phyloP scores from a whole-genome alignment of 2,888 invertebrate genomes.

The Aproaerema taeniolella region DNA sequence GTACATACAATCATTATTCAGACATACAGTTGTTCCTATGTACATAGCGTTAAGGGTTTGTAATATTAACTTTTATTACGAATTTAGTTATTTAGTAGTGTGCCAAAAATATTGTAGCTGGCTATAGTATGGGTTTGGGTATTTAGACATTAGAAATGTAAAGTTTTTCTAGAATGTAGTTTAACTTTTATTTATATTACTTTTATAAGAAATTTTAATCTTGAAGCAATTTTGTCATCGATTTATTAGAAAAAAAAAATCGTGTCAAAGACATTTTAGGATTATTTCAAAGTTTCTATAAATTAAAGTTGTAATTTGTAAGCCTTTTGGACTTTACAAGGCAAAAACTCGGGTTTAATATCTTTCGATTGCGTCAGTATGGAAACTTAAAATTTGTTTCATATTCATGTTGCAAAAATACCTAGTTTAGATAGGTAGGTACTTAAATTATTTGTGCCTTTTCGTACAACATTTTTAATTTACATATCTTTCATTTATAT shows the following conservation, averaged over 20 bases:
- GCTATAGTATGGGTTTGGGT: slow-evolving; percentile 41
- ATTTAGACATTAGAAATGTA: slow-evolving; percentile 18
- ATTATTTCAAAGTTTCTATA: no score
- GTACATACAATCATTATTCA: no score
- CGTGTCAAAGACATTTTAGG: slow-evolving; percentile 10
- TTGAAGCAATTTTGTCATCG: neutral
- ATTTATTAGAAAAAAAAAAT: neutral
- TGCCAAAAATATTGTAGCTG: slow-evolving; percentile 59
- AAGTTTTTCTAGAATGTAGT: slow-evolving; percentile 7
- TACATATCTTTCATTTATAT: slow-evolving; percentile 22
- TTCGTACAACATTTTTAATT: slow-evolving; percentile 26
- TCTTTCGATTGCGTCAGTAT: no score
- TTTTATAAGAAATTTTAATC: slow-evolving; percentile 3
- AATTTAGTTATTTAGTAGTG: slow-evolving; percentile 53
- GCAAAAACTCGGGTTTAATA: no score
- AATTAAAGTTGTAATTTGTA: no score
- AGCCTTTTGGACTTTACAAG: no score
- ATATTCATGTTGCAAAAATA: no score
- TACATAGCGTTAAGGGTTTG: slow-evolving; percentile 41
- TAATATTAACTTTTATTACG: slow-evolving; percentile 27
- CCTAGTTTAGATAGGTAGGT: no score
- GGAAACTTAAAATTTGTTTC: no score
- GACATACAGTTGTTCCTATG: slow-evolving; percentile 56
- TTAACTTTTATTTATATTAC: slow-evolving; percentile 10
- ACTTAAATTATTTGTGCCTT: slow-evolving; percentile 68